Percentiles rank a stretch among this genome's conserved stretches.
Evolutionary conservation across 2,888 invertebrate species (phyloP).

Genomic region (Lathronympha strigana): DNA sequence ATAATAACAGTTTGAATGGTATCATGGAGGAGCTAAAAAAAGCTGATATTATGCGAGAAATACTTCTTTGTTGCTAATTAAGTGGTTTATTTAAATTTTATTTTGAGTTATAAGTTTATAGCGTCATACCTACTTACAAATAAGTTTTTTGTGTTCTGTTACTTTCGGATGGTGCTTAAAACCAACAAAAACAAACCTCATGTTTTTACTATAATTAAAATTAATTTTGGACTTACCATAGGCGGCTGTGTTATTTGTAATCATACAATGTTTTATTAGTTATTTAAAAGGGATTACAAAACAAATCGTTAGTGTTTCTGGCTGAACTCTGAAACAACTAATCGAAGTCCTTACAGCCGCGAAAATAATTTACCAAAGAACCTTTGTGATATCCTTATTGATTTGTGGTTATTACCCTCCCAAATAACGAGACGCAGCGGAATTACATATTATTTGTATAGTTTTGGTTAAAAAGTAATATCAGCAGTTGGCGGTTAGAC

Average conservation of each 20-base stretch:
- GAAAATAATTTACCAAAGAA: constrained; percentile 51
- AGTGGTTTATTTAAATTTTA: constrained; percentile 10
- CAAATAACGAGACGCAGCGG: constrained; percentile 33
- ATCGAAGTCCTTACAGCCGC: constrained; percentile 49
- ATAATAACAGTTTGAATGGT: constrained; percentile 34
- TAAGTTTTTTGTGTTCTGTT: too few species aligned
- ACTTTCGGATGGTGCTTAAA: too few species aligned
- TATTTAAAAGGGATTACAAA: not conserved
- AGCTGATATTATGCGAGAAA: not conserved
- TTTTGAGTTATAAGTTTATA: constrained; percentile 2
- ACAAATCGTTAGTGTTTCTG: constrained; percentile 10
- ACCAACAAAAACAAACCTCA: too few species aligned
- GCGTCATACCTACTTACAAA: not conserved
- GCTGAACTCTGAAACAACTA: constrained; percentile 27
- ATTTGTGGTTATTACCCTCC: constrained; percentile 41
- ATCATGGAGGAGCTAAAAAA: constrained; percentile 13
- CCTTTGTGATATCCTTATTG: constrained; percentile 47
- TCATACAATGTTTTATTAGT: not conserved
- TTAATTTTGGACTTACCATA: too few species aligned
- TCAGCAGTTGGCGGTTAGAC: too few species aligned
- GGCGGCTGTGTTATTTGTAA: not conserved
- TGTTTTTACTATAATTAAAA: too few species aligned
- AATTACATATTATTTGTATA: not conserved
- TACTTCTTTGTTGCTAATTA: constrained; percentile 8
- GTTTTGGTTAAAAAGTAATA: not conserved